Base-by-base conservation (phyloP, 1,140 invertebrate species). In the Theocolax elegans region DNA sequence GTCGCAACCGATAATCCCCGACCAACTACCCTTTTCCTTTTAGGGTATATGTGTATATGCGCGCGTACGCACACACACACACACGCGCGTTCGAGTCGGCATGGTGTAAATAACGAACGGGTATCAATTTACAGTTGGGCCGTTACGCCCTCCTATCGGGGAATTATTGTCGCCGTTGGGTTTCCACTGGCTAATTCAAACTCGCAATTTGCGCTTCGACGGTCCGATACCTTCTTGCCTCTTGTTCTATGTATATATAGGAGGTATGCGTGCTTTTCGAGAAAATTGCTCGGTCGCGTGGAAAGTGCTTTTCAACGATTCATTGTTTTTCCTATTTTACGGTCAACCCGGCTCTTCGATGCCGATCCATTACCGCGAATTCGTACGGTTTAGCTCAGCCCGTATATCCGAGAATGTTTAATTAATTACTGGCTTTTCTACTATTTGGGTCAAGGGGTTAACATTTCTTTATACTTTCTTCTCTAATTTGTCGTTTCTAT, bases 41-140 rank as follows among this genome's bases (percentile, higher is more conserved):
- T 35, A 35, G 10, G 4, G 10, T 44, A 44, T 35, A 35, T 10
- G 10, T 35, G 10, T 35, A 35, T 35, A 10, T 35, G 31, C 10
- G 31, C 10, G 10, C 15, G n/a, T 44, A 44, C 15, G 42, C 10
- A 35, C 4, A 35, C 42, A 35, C 10, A 27, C 17, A 38, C 2
- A n/a, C 23, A 6, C 9, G 48, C 19, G 27, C 19, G 29, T 13
- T 1, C 44, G 12, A 42, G 49, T 56, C 13, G 12, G 9, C 8
- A 31, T 42, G 15, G 56, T 56, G 49, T 65, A 65, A 65, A 65
- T 65, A 54, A 4, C 10, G n/a, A 42, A 17, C 44, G 13, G 49
- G 53, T 67, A 67, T 67, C 42, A 67, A 59, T 59, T 59, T 53
- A 65, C 48, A 42, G 48, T 54, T 29, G 1, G n/a, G n/a, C 40